Percentiles rank a stretch among this genome's conserved stretches.
These are phyloP conservation scores for Mormyrops attenuatus DNA, from an alignment of 2,797 vertebrate genomes.

Conservation along the genomic window DNA sequence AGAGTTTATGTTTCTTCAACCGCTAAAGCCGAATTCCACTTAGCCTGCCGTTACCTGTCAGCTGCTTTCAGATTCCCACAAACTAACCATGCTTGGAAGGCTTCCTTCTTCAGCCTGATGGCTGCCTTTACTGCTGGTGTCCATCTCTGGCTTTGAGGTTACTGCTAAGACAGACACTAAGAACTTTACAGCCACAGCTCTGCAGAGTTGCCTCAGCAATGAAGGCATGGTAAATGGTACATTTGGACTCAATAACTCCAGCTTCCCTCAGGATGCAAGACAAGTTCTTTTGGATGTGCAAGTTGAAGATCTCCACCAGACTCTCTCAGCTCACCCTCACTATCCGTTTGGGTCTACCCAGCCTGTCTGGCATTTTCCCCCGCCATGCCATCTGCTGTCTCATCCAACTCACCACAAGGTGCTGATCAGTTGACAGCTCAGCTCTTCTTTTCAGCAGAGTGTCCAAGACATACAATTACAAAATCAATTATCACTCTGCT, in stretches of 20 bases:
- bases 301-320: not conserved
- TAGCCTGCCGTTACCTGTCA: not conserved
- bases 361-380: not conserved
- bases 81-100: not conserved
- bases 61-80: not conserved
- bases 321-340: not conserved
- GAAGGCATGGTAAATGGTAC: not conserved
- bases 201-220: not conserved
- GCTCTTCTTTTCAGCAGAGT: not conserved
- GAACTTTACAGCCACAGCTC: not conserved
- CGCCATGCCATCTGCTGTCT: not conserved
- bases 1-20: not conserved
- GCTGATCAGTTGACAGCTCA: not conserved
- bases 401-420: not conserved
- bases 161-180: not conserved
- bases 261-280: not conserved
- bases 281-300: not conserved
- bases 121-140: not conserved
- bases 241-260: not conserved
- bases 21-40: not conserved
- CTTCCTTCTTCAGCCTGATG: not conserved
- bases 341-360: not conserved
- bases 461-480: not conserved
- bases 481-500: not conserved
- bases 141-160: not conserved